A percentile compares a stretch with the other conserved stretches of the same genome.
phyloP scores from a whole-genome alignment of 1,140 invertebrate genomes.

The Ruditapes philippinarum region DNA sequence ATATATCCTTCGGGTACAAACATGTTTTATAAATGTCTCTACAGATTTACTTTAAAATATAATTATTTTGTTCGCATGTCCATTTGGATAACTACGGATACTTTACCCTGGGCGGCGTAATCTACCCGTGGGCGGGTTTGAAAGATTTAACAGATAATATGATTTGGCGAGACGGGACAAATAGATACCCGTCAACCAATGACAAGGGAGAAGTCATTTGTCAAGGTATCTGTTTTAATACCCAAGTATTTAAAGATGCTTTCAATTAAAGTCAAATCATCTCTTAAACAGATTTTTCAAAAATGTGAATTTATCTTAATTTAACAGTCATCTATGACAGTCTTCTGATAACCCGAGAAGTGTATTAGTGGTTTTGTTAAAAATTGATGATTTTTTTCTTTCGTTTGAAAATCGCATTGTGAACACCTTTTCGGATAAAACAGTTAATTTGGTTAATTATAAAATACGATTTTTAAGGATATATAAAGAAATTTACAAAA shows the following conservation, averaged over 20 bases:
- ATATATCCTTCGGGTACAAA: conserved; percentile 4
- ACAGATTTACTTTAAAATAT: not conserved
- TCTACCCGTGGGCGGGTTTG: conserved; percentile 35
- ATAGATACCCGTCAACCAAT: conserved; percentile 44
- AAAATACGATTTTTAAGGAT: not conserved
- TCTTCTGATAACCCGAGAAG: not conserved
- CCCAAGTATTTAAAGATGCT: conserved; percentile 52
- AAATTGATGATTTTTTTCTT: not conserved
- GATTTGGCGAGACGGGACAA: conserved; percentile 28
- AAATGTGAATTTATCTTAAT: conserved; percentile 33
- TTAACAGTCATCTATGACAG: not conserved
- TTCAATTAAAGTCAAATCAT: conserved; percentile 33
- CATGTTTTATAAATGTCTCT: conserved; percentile 4
- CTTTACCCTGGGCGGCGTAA: conserved; percentile 22
- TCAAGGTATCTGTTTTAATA: conserved; percentile 41
- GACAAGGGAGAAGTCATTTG: conserved; percentile 27
- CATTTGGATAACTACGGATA: not conserved
- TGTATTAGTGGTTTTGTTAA: not conserved
- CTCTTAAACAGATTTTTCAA: conserved; percentile 14
- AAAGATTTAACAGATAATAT: conserved; percentile 7
- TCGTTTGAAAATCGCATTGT: no score
- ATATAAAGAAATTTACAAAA: not conserved
- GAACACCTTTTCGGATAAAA: no score
- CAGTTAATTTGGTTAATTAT: no score
- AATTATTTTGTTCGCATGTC: not conserved